Base-by-base conservation (phyloP, 1,140 invertebrate genomes). In the Drosophila trapezifrons region DNA sequence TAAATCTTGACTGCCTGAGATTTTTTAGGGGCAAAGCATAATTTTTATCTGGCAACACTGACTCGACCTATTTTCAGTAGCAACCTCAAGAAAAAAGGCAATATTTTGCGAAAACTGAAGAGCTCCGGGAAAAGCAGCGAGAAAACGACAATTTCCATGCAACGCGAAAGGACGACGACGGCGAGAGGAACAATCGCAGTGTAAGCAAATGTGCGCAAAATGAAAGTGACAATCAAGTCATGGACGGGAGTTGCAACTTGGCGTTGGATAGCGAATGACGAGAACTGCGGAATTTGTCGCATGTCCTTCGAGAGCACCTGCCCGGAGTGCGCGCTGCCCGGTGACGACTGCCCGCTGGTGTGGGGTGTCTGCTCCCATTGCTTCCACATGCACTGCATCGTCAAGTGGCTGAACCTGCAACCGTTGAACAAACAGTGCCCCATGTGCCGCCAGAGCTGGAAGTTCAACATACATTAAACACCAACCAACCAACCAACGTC, bases 311-410 rank as follows among this genome's bases (percentile, higher is more conserved):
- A 99, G 93, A 90, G 86, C 76, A 99, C 98, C 92, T 99, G 99
- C 93, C 97, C 98, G 12, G 98, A 99, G 93, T 99, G 99, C 93
- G 98, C 99, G 94, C 94, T 98, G 80, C 98, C 99, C 38, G 99
- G 99, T 54, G 98, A 99, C 93, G 98, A 99, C 92, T 99, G 98
- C 93, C 98, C 99, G 17, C 93, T 99, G 91, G 98, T 99, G 71
- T 99, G 98, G 98, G 98, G 99, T 69, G 96, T 98, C 85, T 99
- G 99, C 93, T 98, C 98, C 2, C 99, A 99, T 93, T 99, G 98
- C 93, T 99, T 99, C 92, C 99, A 99, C 92, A 99, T 99, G 92
- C 99, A 99, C 93, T 99, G 99, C 93, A 99, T 99, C 90, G 98
- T 99, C 93, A 99, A 99, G 95, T 99, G 99, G 99, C 94, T 99